Percentiles rank a stretch among this genome's conserved stretches.
Conservation (phyloP, 2,113 vertebrate species). For the Xiphophorus hellerii region DNA sequence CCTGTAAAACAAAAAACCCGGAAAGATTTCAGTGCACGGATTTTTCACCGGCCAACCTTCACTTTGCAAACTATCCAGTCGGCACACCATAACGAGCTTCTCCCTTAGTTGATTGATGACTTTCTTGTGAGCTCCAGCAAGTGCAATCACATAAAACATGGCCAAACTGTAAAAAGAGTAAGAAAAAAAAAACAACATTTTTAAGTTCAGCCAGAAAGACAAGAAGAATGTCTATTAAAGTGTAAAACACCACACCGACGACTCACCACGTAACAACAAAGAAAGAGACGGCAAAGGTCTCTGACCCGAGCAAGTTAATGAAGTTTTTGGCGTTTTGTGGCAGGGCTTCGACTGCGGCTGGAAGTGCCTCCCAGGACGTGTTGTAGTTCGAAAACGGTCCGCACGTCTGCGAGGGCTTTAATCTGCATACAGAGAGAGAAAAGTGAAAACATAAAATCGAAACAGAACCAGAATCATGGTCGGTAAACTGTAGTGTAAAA, state of each 20-base stretch:
- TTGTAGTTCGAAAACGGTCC: slow-evolving; percentile 88
- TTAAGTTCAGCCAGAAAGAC: not conserved
- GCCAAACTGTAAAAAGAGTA: slow-evolving; percentile 80
- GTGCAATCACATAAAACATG: slow-evolving; percentile 93
- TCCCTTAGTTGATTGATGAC: slow-evolving; percentile 89
- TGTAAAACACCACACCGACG: not conserved
- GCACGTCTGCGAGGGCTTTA: slow-evolving; percentile 88
- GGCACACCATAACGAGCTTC: slow-evolving; percentile 89
- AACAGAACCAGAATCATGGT: not conserved
- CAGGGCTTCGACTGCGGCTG: slow-evolving; percentile 71
- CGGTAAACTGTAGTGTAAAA: not conserved
- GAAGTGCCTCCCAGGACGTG: slow-evolving; percentile 87
- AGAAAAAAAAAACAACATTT: not conserved
- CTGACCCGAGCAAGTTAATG: slow-evolving; percentile 83
- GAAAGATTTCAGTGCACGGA: not conserved
- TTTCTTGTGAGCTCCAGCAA: slow-evolving; percentile 90
- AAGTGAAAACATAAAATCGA: not conserved
- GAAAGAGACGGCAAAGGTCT: slow-evolving; percentile 91
- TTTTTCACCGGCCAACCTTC: not conserved
- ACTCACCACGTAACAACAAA: slow-evolving; percentile 92
- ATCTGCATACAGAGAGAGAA: slow-evolving; percentile 72
- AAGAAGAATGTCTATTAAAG: not conserved
- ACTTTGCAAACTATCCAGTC: slow-evolving; percentile 41
- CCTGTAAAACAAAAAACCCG: slow-evolving; percentile 72
- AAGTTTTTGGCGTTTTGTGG: slow-evolving; percentile 70